Conservation (phyloP, 2,888 invertebrate species). For the Chydorus sphaericus region DNA sequence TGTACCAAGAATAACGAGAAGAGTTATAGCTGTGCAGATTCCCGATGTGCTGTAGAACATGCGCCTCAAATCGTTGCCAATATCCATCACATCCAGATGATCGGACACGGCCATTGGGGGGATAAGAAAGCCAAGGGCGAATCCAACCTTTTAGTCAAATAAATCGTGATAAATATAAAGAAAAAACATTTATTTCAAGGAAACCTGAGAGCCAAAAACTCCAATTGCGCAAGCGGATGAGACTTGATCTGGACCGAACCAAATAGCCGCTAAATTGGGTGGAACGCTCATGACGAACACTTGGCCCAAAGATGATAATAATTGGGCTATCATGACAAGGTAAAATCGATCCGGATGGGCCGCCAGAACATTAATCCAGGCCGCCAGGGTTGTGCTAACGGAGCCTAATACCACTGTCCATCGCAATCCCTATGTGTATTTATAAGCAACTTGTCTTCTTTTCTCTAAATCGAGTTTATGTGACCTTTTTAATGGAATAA, state of each 20-base stretch:
- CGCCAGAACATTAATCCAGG: conserved; percentile 84
- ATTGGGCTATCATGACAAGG: conserved; percentile 78
- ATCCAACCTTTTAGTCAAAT: conserved; percentile 71
- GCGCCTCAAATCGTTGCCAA: conserved; percentile 52
- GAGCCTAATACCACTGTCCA: conserved; percentile 67
- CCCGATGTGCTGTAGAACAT: conserved; percentile 79
- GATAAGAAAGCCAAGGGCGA: conserved; percentile 72
- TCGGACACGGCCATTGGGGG: conserved; percentile 45
- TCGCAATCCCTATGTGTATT: conserved; percentile 58
- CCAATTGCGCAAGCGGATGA: conserved; percentile 95
- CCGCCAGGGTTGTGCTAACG: conserved; percentile 68
- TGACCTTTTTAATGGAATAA: background rate
- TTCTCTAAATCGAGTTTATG: background rate
- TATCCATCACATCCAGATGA: conserved; percentile 32
- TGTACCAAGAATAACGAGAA: conserved; percentile 76
- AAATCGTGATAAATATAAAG: background rate
- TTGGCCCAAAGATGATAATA: conserved; percentile 58
- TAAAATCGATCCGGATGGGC: conserved; percentile 70
- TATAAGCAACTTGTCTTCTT: too few species aligned
- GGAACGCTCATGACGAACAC: conserved; percentile 88
- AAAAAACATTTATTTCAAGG: background rate
- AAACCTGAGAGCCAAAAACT: conserved; percentile 97
- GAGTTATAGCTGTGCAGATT: conserved; percentile 61
- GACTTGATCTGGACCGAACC: conserved; percentile 94
- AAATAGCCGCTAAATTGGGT: conserved; percentile 82